Conservation (phyloP, 92 coral and sea anemone genomes). For the Heteractis magnifica region DNA sequence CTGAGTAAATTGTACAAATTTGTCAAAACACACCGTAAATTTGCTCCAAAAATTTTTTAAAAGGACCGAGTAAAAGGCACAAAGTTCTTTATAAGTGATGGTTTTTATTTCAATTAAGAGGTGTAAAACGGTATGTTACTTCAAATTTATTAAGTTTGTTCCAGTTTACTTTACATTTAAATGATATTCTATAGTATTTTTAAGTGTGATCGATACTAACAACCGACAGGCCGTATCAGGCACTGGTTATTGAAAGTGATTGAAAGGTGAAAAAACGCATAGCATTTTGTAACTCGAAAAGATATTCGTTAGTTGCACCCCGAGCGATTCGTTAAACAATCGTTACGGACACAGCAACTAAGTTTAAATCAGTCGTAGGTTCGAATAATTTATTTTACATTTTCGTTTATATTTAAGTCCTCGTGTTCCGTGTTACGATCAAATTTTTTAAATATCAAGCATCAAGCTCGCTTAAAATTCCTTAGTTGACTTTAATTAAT, state of each 20-base stretch:
- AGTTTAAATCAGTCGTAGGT: too few species aligned
- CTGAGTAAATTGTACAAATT: slow-evolving; percentile 6
- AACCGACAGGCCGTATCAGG: neutral
- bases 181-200: neutral
- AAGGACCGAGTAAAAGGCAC: neutral
- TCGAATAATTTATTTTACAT: too few species aligned
- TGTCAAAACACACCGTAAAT: neutral
- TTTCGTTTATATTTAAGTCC: too few species aligned
- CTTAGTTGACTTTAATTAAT: neutral
- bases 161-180: neutral
- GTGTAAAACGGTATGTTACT: neutral
- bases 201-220: neutral
- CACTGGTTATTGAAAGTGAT: too few species aligned
- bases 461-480: neutral
- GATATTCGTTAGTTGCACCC: too few species aligned
- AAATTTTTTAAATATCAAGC: neutral
- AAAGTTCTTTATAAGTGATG: neutral
- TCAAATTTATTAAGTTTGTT: neutral
- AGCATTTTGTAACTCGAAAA: too few species aligned
- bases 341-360: too few species aligned
- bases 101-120: neutral
- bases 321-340: too few species aligned
- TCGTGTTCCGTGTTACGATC: too few species aligned
- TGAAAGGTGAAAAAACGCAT: too few species aligned
- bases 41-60: neutral